Percentiles rank a stretch among this genome's conserved stretches.
Conservation (phyloP, 2,797 vertebrate genomes). For the Dendrocincla tyrannina region DNA sequence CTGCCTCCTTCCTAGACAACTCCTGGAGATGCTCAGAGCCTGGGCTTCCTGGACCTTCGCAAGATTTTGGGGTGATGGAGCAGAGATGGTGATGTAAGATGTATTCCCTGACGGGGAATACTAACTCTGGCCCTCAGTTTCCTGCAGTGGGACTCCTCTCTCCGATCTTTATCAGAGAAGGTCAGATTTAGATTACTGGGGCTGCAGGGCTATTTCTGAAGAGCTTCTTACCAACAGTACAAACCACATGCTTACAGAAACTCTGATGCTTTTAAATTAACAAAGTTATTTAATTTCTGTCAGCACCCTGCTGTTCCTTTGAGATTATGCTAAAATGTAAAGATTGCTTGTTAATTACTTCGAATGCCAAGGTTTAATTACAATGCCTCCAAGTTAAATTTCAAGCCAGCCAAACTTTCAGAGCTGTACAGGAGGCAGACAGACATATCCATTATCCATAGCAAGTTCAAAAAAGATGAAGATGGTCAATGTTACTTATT, state of each 20-base stretch:
- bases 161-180: background rate
- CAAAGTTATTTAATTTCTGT: background rate
- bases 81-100: background rate
- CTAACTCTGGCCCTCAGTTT: background rate
- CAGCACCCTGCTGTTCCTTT: background rate
- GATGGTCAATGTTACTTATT: background rate
- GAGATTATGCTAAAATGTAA: background rate
- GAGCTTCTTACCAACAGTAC: background rate
- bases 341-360: constrained; percentile 31
- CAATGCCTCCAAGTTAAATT: background rate
- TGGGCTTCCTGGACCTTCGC: background rate
- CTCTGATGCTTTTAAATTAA: background rate
- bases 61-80: background rate
- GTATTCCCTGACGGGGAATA: background rate
- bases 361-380: constrained; percentile 38
- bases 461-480: background rate
- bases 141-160: background rate
- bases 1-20: background rate
- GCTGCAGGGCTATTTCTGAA: background rate
- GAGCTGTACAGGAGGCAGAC: background rate
- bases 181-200: background rate
- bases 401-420: background rate
- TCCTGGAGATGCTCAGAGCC: background rate
- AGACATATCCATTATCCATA: background rate
- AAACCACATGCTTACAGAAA: background rate